Percentiles rank a stretch among this genome's conserved stretches.
These are phyloP conservation scores for Apamea epomidion DNA, from an alignment of 2,888 invertebrate species.

Conservation along the genomic window DNA sequence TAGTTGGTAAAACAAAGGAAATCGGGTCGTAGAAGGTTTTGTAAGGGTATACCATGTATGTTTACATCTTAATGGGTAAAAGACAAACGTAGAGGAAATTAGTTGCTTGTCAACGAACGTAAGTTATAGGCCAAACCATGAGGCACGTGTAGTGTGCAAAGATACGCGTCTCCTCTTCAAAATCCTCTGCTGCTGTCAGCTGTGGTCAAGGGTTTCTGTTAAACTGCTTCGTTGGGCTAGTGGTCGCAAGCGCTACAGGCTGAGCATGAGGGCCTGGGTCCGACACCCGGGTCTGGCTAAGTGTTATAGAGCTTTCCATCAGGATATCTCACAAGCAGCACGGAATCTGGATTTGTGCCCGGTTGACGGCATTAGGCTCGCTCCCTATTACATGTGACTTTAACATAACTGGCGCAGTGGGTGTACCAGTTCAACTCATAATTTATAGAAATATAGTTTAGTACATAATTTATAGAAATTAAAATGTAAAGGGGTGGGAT, in stretches of 20 bases:
- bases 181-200: neutral
- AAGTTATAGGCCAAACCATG: constrained; percentile 18
- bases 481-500: no score
- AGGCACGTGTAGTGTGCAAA: neutral
- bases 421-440: neutral
- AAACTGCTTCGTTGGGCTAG: neutral
- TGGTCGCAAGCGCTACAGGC: neutral
- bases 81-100: constrained; percentile 31
- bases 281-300: neutral
- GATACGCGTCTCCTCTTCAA: neutral
- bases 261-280: neutral
- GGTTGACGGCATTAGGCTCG: neutral
- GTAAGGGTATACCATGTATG: neutral
- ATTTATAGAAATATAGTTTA: no score
- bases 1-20: neutral
- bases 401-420: neutral
- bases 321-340: neutral
- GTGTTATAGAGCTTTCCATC: neutral
- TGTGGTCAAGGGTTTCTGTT: neutral
- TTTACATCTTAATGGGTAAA: constrained; percentile 40
- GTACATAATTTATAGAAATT: no score
- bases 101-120: constrained; percentile 27
- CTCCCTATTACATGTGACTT: neutral
- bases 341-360: neutral
- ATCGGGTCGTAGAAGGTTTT: neutral